Evolutionary conservation across 2,797 vertebrate genomes (phyloP).

Genomic region (Rhinella marina): DNA sequence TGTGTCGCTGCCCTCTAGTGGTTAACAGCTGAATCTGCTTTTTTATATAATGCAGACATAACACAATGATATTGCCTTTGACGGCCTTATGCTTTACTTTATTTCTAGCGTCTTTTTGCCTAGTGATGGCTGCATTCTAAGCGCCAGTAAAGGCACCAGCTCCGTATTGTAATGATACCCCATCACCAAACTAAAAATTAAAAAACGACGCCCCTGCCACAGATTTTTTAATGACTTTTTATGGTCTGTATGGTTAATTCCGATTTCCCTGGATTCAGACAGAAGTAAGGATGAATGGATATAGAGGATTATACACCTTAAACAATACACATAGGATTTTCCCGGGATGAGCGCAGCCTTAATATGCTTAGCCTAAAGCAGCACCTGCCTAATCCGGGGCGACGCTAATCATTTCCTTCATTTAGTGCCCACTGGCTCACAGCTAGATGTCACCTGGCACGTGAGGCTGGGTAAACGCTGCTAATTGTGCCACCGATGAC

Average conservation of each 20-base stretch:
- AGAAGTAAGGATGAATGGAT: background rate
- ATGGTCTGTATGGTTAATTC: background rate
- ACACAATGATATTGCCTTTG: background rate
- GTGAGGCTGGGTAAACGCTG: background rate
- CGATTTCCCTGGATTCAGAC: background rate
- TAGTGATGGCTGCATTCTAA: background rate
- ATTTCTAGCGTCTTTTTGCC: background rate
- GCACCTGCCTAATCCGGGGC: slow-evolving; percentile 28
- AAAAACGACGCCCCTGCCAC: background rate
- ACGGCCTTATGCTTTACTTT: background rate
- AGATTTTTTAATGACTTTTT: background rate
- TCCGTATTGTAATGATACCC: no score
- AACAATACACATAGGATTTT: slow-evolving; percentile 3
- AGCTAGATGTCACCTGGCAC: background rate
- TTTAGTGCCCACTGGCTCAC: slow-evolving; percentile 8
- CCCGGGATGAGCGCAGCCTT: slow-evolving; percentile 23
- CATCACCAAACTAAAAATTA: background rate
- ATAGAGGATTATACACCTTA: slow-evolving; percentile 22
- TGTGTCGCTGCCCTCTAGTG: slow-evolving; percentile 69
- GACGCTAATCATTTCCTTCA: slow-evolving; percentile 27
- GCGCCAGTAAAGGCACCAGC: background rate
- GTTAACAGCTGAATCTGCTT: slow-evolving; percentile 4
- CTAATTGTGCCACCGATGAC: slow-evolving; percentile 3
- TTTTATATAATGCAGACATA: background rate
- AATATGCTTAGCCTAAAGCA: slow-evolving; percentile 42